Evolutionary conservation across 2,113 vertebrate genomes (phyloP).

Genomic region (Cebus imitator): DNA sequence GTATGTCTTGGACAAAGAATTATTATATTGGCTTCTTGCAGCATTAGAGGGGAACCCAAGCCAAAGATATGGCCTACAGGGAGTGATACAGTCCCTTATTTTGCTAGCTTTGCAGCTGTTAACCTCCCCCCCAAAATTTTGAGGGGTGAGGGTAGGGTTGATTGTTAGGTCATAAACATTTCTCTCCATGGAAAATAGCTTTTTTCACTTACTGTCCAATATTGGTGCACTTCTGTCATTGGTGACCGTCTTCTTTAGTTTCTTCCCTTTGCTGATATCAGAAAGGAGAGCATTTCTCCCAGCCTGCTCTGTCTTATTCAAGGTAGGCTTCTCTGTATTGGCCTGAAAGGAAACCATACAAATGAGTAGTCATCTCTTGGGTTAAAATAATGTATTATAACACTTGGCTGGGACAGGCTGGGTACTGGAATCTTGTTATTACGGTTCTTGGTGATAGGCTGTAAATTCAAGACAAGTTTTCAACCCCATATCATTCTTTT

Average conservation of each 20-base stretch:
- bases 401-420: background rate
- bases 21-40: constrained; percentile 75
- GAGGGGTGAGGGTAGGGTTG: background rate
- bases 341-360: constrained; percentile 86
- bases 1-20: constrained; percentile 77
- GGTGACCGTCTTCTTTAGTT: constrained; percentile 95
- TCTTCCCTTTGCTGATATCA: constrained; percentile 93
- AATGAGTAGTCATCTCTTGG: background rate
- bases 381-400: background rate
- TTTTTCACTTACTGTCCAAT: constrained; percentile 92
- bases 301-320: constrained; percentile 88
- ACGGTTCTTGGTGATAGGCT: constrained; percentile 14
- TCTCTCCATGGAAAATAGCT: constrained; percentile 4
- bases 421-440: background rate
- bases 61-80: constrained; percentile 52
- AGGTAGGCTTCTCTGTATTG: constrained; percentile 91
- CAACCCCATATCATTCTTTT: constrained; percentile 13
- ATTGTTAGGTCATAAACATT: constrained; percentile 22
- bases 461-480: constrained; percentile 46
- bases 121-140: background rate
- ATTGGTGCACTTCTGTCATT: constrained; percentile 94
- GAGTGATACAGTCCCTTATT: constrained; percentile 67
- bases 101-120: constrained; percentile 72
- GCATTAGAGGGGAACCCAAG: constrained; percentile 51
- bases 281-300: constrained; percentile 92